Conservation (phyloP, 2,113 vertebrate species). For the Canis aureus region DNA sequence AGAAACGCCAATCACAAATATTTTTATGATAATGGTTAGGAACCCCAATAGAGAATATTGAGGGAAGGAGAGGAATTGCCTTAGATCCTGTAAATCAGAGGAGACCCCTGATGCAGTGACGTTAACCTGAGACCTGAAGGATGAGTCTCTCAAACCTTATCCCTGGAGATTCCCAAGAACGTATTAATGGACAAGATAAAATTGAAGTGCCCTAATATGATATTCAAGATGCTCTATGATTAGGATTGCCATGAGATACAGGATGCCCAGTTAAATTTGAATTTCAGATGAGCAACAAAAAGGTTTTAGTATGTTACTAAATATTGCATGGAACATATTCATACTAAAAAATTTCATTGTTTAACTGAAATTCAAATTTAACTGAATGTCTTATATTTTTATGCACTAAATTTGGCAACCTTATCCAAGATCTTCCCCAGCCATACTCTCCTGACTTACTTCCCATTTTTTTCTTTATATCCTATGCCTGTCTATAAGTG, state of each 20-base stretch:
- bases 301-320: neutral
- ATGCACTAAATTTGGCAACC: neutral
- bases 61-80: neutral
- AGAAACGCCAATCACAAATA: neutral
- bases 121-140: neutral
- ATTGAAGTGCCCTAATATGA: neutral
- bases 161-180: neutral
- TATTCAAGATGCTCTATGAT: neutral
- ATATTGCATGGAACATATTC: neutral
- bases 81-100: neutral
- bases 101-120: neutral
- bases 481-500: neutral
- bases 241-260: slow-evolving; percentile 14
- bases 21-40: neutral
- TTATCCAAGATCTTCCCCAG: neutral
- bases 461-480: neutral
- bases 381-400: neutral
- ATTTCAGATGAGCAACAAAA: slow-evolving; percentile 1
- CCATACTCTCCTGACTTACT: neutral
- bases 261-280: neutral
- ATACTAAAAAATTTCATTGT: neutral
- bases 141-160: neutral
- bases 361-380: slow-evolving; percentile 7
- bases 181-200: slow-evolving; percentile 20
- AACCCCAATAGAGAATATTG: neutral